Base-by-base conservation (phyloP, 2,888 invertebrate species). In the Gortyna flavago region DNA sequence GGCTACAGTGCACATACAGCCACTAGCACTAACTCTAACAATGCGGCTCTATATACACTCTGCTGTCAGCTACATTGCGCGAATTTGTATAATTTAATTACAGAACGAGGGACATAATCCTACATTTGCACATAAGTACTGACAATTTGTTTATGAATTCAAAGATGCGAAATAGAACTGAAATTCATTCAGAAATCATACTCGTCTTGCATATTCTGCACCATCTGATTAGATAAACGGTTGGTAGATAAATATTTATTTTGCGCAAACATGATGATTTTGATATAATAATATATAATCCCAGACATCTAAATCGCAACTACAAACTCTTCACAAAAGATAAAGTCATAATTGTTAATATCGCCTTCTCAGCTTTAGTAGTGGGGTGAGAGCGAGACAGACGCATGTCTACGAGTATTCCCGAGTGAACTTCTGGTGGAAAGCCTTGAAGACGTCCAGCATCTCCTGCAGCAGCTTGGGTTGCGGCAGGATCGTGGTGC, bases 401-500 rank as follows among this genome's bases (percentile, higher is more conserved):
- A 0, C 5, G 41, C 7, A n/a, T 1, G 57, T 66, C 73, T 94
- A 93, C 2, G 92, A 81, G 93, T 90, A 93, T 72, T 95, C 85
- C n/a, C 81, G 75, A 57, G 94, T 96, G 96, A 99, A 99, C 75
- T 98, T 97, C 74, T 96, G 91, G 94, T 99, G 99, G 97, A 99
- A 99, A 81, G 97, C 94, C 91, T 97, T 97, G 94, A 99, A 98
- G 91, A 97, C 97, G 74, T 97, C 97, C 92, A 99, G 97, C 99
- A 99, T 99, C 16, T 97, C 95, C 92, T 98, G 97, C 72, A 99
- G 92, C 91, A 98, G 97, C 0, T 98, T 98, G 0, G 98, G 97
- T 92, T 99, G 99, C 21, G 99, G 99, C 91, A 99, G 96, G 94
- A 99, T 99, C 64, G 99, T 99, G 87, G 99, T 99, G 85, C 98